Base-by-base conservation (phyloP, 2,113 vertebrate species). In the Micromys minutus region DNA sequence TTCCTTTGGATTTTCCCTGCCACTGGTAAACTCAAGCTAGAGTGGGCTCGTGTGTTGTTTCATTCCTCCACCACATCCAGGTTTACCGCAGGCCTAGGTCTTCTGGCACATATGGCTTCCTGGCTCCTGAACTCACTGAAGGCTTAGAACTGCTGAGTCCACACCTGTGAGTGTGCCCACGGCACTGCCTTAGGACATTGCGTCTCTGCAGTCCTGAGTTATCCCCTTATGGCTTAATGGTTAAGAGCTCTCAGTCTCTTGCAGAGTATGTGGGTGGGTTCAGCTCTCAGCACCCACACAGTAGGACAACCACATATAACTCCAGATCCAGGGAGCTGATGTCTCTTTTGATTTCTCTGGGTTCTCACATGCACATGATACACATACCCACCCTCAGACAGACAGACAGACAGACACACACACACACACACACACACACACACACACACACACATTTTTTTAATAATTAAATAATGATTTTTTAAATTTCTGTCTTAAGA, bases 51-150 rank as follows among this genome's bases (percentile, higher is more conserved):
- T 24, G 0, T 6, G 61, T 29, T 29, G 3, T 36, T 12, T 65
- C 39, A 10, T 55, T 29, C 1, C 3, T 22, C 1, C 1, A 24
- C 3, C 0, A 15, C 13, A 22, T 65, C 57, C 47, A 39, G 52
- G 50, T 4, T 52, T 42, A 19, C 55, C 26, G 7, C 34, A 24
- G 55, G 13, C 92, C 74, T 7, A 2, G 3, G 39, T 15, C 50
- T 52, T 42, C 63, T 17, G 15, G 12, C 34, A 67, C 4, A 5
- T 4, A 3, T 15, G 59, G 21, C 31, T 36, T 1, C 72, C 50
- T 42, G 34, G 19, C 36, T 61, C 65, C 4, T 34, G 19, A 24
- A 15, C 24, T 17, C 1, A 1, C 75, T 42, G 69, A 42, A 22
- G 36, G 52, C 11, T 45, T 74, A n/a, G 21, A 63, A n/a, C 47